Evolutionary conservation across 2,113 vertebrate genomes (phyloP).

Genomic region (Chinchilla lanigera): DNA sequence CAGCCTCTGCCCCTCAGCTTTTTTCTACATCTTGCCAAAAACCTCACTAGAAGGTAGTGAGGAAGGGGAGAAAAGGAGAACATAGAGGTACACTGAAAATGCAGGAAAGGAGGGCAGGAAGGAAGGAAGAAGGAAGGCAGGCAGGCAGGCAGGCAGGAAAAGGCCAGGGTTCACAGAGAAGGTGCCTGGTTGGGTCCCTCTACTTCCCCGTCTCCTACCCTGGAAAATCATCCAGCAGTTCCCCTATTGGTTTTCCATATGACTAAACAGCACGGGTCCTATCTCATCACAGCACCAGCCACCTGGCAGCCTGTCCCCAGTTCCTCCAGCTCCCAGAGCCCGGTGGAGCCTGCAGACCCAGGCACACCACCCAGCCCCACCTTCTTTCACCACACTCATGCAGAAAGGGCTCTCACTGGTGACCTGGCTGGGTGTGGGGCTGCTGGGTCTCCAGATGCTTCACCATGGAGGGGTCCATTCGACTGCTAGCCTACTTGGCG

Average conservation of each 20-base stretch:
- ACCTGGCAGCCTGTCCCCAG: conserved; percentile 10
- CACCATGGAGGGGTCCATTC: conserved; percentile 65
- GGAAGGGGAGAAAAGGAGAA: background rate
- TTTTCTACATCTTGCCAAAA: background rate
- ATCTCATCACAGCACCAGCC: background rate
- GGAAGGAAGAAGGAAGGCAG: rapidly evolving
- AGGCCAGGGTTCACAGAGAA: background rate
- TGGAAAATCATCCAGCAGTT: conserved; percentile 63
- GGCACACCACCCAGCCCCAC: background rate
- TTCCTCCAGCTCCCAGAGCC: conserved; percentile 25
- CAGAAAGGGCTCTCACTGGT: background rate
- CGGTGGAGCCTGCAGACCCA: background rate
- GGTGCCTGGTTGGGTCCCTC: background rate
- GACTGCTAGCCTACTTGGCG: conserved; percentile 64
- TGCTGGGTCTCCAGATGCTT: background rate
- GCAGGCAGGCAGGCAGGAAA: no score
- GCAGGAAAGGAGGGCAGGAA: no score
- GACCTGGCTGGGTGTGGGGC: background rate
- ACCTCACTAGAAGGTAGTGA: background rate
- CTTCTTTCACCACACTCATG: background rate
- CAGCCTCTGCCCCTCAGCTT: background rate
- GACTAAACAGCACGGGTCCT: conserved; percentile 78
- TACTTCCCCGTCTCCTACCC: conserved; percentile 23
- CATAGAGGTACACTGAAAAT: background rate
- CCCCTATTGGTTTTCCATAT: conserved; percentile 73